A percentile compares a stretch with the other conserved stretches of the same genome.
Conservation (phyloP, 1,140 invertebrate genomes). For the Lordiphosa clarofinis region DNA sequence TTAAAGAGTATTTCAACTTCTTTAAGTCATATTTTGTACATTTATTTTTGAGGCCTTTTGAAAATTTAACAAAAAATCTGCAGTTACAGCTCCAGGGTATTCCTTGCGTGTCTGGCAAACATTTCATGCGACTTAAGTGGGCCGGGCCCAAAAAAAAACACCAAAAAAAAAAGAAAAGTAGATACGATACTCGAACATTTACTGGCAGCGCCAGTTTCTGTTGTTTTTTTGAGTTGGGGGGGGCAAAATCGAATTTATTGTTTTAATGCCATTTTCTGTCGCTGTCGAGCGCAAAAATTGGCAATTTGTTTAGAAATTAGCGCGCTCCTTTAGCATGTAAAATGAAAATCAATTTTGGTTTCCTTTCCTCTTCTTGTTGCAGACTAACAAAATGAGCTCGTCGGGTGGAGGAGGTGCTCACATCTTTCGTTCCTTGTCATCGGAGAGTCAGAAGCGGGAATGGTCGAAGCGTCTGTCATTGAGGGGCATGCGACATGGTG, state of each 20-base stretch:
- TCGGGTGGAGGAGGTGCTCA: slow-evolving; percentile 32
- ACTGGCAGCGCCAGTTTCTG: slow-evolving; percentile 54
- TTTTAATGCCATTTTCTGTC: slow-evolving; percentile 69
- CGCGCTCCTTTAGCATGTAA: slow-evolving; percentile 64
- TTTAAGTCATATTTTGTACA: slow-evolving; percentile 9
- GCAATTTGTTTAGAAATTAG: slow-evolving; percentile 76
- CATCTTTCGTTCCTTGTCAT: slow-evolving; percentile 79
- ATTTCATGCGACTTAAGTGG: slow-evolving; percentile 69
- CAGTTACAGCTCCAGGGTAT: slow-evolving; percentile 15
- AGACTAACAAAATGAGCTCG: slow-evolving; percentile 29
- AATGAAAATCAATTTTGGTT: slow-evolving; percentile 69
- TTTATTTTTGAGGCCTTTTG: slow-evolving; percentile 31
- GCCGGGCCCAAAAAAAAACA: slow-evolving; percentile 56
- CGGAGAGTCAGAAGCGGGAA: slow-evolving; percentile 81
- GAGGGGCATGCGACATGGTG: slow-evolving; percentile 81
- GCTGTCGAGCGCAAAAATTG: slow-evolving; percentile 62
- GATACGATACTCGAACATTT: slow-evolving; percentile 59
- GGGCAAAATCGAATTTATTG: slow-evolving; percentile 73
- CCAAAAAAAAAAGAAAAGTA: slow-evolving; percentile 37
- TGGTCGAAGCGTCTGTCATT: slow-evolving; percentile 83
- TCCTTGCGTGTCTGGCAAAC: slow-evolving; percentile 62
- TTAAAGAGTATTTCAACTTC: slow-evolving; percentile 34
- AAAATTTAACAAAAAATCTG: slow-evolving; percentile 36
- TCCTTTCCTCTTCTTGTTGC: slow-evolving; percentile 14
- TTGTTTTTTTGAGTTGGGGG: slow-evolving; percentile 35